Percentiles rank a stretch among this genome's conserved stretches.
phyloP scores from a whole-genome alignment of 2,888 invertebrate genomes.

The Netelia virgata region DNA sequence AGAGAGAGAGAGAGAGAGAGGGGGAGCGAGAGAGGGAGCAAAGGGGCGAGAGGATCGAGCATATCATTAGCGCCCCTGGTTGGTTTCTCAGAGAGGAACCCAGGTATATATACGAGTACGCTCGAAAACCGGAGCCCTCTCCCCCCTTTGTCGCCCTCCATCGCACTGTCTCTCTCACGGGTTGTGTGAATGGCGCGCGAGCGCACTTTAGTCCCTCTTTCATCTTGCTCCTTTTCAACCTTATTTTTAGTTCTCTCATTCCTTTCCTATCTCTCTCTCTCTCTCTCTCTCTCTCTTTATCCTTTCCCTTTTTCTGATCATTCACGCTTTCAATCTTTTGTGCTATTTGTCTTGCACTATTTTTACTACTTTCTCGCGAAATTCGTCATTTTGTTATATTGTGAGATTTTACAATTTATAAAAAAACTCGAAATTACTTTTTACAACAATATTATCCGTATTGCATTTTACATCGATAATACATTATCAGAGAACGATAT shows the following conservation, averaged over 20 bases:
- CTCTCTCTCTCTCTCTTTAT: conserved; percentile 22
- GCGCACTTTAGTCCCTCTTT: conserved; percentile 75
- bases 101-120: conserved; percentile 75
- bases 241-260: conserved; percentile 60
- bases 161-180: conserved; percentile 67
- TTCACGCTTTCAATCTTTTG: conserved; percentile 30
- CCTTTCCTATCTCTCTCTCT: conserved; percentile 57
- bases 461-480: too few species aligned
- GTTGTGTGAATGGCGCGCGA: conserved; percentile 80
- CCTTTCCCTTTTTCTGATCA: conserved; percentile 26
- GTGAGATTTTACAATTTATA: too few species aligned
- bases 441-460: too few species aligned
- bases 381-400: too few species aligned
- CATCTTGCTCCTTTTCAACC: conserved; percentile 40
- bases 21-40: neutral
- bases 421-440: too few species aligned
- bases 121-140: neutral
- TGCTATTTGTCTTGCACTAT: neutral
- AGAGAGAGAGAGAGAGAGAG: conserved; percentile 29
- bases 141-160: neutral
- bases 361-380: too few species aligned
- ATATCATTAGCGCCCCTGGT: conserved; percentile 84
- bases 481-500: too few species aligned
- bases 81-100: conserved; percentile 44
- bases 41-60: conserved; percentile 76